Evolutionary conservation across 2,888 invertebrate species (phyloP).

Genomic region (Mamestra brassicae): DNA sequence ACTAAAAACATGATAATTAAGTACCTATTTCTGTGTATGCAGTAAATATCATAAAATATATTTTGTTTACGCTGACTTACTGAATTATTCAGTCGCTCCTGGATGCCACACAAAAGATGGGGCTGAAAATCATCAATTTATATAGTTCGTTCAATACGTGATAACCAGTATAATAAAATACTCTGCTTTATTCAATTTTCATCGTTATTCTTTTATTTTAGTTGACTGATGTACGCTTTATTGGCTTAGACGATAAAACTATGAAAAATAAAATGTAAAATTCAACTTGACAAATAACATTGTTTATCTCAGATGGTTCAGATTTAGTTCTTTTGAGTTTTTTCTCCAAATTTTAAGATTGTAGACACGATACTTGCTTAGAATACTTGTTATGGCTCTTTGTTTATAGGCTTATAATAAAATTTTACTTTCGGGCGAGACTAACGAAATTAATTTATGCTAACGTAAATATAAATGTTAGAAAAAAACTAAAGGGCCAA

Average conservation of each 20-base stretch:
- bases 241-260: slow-evolving; percentile 42
- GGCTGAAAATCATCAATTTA: slow-evolving; percentile 9
- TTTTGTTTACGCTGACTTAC: not conserved
- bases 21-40: too few relatives aligned
- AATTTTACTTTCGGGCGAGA: not conserved
- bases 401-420: not conserved
- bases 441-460: not conserved
- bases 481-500: too few relatives aligned
- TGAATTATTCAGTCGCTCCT: not conserved
- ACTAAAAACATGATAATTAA: too few relatives aligned
- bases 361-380: slow-evolving; percentile 11
- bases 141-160: slow-evolving; percentile 18
- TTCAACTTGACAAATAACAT: slow-evolving; percentile 23
- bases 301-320: slow-evolving; percentile 17
- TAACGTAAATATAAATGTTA: not conserved
- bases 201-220: slow-evolving; percentile 29
- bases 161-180: slow-evolving; percentile 35
- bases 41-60: too few relatives aligned
- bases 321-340: slow-evolving; percentile 20
- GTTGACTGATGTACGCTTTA: slow-evolving; percentile 52
- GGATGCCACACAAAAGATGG: not conserved
- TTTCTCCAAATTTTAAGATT: slow-evolving; percentile 14
- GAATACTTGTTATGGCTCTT: slow-evolving; percentile 7
- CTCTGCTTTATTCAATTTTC: slow-evolving; percentile 21
- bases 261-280: slow-evolving; percentile 46